Evolutionary conservation across 2,888 invertebrate genomes (phyloP), one percentile per base, ranked within the genome.

Genomic region (Epinotia ramella): DNA sequence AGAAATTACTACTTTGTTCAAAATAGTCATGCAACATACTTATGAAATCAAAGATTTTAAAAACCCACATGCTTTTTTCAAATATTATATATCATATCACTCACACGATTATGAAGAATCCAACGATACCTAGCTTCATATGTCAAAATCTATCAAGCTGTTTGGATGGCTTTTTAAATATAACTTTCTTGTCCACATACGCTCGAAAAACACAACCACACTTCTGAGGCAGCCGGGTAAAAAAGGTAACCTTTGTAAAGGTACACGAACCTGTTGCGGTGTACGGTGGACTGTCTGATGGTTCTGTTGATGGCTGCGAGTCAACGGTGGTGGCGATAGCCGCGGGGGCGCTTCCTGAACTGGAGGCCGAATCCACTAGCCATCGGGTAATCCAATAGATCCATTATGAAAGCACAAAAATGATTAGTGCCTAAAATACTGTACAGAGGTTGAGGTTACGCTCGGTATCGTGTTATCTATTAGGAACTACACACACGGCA

Each of bases 261-360:
- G 53, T n/a, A n/a, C n/a, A 77, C 76, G 73, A 46, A 28, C 60
- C 59, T 69, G 46, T 28, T 46, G 16, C 7, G 49, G 12, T 24
- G 46, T 5, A 6, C 2, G n/a, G 11, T 28, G 0, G 18, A n/a
- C 16, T 3, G 16, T 13, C 63, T 40, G 12, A 46, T n/a, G 4
- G 9, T 49, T n/a, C 11, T 6, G 69, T n/a, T 69, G 69, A 60
- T 60, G n/a, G 18, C 1, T 18, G 44, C 24, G 24, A 11, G 24
- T 46, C 12, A 18, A 1, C 18, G 60, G n/a, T 46, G 28, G 46
- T 57, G 56, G 28, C 62, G 63, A 4, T n/a, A 11, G 49, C n/a
- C 28, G 53, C 28, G n/a, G 12, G 53, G 33, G 13, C 9, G 66
- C 18, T 53, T 66, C 53, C 33, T 66, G 53, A n/a, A 56, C 53